These are phyloP conservation scores for Metaphire vulgaris DNA, from an alignment of 1,140 invertebrate species.

Conservation along the genomic window DNA sequence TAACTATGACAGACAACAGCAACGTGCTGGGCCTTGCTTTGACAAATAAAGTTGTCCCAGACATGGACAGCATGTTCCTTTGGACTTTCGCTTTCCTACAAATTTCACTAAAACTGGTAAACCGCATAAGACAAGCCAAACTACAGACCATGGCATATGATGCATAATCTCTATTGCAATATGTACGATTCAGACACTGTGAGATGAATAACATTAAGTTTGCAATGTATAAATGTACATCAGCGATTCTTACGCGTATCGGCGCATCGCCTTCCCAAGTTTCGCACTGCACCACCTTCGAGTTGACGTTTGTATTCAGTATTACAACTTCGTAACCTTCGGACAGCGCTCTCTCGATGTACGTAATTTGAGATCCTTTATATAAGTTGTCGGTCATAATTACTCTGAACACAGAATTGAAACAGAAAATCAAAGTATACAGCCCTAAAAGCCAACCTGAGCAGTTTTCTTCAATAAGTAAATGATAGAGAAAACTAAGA, in stretches of 20 bases:
- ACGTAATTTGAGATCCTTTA: slow-evolving; percentile 70
- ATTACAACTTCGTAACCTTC: slow-evolving; percentile 66
- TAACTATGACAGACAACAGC: slow-evolving; percentile 71
- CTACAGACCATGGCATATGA: no score
- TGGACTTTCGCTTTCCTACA: slow-evolving; percentile 55
- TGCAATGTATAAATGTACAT: no score
- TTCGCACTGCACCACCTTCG: neutral
- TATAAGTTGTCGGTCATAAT: slow-evolving; percentile 71
- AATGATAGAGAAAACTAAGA: no score
- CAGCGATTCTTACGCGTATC: neutral
- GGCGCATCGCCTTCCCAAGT: neutral
- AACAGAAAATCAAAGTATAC: no score
- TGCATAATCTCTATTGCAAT: no score
- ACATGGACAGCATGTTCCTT: slow-evolving; percentile 62
- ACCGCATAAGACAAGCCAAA: no score
- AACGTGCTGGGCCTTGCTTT: slow-evolving; percentile 58
- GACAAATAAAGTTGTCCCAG: slow-evolving; percentile 63
- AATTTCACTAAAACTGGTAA: no score
- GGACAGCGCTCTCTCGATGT: slow-evolving; percentile 60
- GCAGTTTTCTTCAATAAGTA: no score
- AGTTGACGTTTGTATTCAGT: slow-evolving; percentile 61
- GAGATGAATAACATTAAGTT: no score
- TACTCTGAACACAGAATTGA: no score
- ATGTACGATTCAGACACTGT: no score
- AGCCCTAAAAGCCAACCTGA: no score